Base-by-base conservation (phyloP, 1,140 invertebrate genomes). In the Streblospio benedicti region DNA sequence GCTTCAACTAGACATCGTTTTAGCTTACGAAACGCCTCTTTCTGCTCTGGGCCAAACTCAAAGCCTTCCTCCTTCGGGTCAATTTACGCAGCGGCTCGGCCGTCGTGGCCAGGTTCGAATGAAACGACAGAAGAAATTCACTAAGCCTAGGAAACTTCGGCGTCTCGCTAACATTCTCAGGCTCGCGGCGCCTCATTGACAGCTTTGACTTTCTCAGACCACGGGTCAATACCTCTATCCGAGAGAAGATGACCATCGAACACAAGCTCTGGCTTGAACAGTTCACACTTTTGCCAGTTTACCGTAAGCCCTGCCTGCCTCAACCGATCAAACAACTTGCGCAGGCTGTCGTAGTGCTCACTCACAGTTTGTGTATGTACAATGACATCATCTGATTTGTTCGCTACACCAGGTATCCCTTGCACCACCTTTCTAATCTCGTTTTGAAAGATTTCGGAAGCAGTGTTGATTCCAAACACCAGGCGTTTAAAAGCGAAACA, bases 401-500 rank as follows among this genome's bases (percentile, higher is more conserved):
- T 43, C 32, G 20, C 25, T 5, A 9, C 53, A 25, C 53, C 33
- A 18, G 53, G 32, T 38, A 23, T 38, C 4, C 18, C 53, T 23
- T 23, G 32, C 9, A 43, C 12, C 33, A 56, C 30, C 35, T 33
- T 23, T 14, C 18, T 23, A 31, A 41, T 56, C 32, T 18, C 6
- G n/a, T 35, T 32, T 30, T 69, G 63, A 31, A 69, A 62, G 2
- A 33, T 43, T 25, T 60, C 52, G 5, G 66, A 59, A 1, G 61
- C 49, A 16, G 51, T 62, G 43, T 25, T 53, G 16, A 68, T 23
- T n/a, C 67, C 66, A 28, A 68, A 68, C 3, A 47, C 51, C n/a
- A 65, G 31, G 14, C 66, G 59, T 14, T 57, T 52, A 38, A 44
- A 57, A 68, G 16, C 52, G 27, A 35, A 61, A 69, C 0, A 65